Evolutionary conservation across 2,113 vertebrate species (phyloP).

Genomic region (Eurystomus gularis): DNA sequence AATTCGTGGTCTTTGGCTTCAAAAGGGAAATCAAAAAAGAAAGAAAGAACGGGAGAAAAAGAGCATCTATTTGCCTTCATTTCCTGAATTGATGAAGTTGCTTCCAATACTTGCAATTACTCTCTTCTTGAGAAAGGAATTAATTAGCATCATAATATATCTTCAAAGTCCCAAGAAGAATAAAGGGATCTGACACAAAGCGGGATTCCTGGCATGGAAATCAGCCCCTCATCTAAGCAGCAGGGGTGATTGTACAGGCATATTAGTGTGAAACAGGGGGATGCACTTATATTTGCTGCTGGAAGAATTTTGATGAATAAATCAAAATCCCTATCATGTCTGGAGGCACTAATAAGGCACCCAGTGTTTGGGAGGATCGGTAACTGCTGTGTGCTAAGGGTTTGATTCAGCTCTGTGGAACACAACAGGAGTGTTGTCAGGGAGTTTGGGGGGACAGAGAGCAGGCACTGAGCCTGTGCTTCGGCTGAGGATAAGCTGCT

Average conservation of each 20-base stretch:
- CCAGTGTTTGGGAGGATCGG: not conserved
- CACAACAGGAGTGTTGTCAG: not conserved
- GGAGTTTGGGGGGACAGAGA: not conserved
- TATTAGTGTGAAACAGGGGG: slow-evolving; percentile 15
- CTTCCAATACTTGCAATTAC: slow-evolving; percentile 39
- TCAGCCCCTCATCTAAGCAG: slow-evolving; percentile 40
- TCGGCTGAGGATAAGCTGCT: not conserved
- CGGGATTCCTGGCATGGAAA: slow-evolving; percentile 34
- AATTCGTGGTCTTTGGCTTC: not conserved
- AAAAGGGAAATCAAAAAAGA: not conserved
- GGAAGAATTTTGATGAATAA: slow-evolving; percentile 28
- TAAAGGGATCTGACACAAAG: slow-evolving; percentile 58
- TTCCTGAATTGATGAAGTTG: slow-evolving; percentile 12
- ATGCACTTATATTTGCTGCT: not conserved
- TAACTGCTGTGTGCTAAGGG: not conserved
- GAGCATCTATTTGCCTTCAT: slow-evolving; percentile 24
- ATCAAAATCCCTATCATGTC: not conserved
- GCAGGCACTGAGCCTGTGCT: not conserved
- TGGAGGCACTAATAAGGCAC: not conserved
- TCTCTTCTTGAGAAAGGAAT: slow-evolving; percentile 54
- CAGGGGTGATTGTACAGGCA: slow-evolving; percentile 19
- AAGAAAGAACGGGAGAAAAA: not conserved
- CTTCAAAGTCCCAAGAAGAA: slow-evolving; percentile 49
- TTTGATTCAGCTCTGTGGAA: not conserved
- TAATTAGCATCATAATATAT: slow-evolving; percentile 60